Evolutionary conservation across 2,797 vertebrate genomes (phyloP), one percentile per base, ranked within the genome.

Genomic region (Spizella passerina): DNA sequence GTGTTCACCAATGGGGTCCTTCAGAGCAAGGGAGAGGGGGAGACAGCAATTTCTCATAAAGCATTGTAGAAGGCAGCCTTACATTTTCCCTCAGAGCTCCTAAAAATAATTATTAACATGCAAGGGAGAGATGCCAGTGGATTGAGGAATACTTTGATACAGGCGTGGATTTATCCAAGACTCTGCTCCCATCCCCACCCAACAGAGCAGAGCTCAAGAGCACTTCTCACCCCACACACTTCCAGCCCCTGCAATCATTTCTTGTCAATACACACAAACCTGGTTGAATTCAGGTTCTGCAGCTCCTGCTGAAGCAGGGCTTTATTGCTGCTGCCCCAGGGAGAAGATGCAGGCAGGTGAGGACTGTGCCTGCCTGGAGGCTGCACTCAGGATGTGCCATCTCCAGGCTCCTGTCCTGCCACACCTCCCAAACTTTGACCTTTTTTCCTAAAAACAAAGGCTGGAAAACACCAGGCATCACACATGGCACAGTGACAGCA

Each of bases 81-180:
- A 79, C 57, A 64, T 60, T 71, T 88, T 41, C 41, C 88, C 65
- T 93, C 65, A 73, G 53, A 96, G 80, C 88, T 92, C 70, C 96
- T 92, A 92, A 95, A 66, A 80, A 77, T 79, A 78, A 85, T 86
- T 86, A 94, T 85, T 92, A 93, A 84, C 49, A 61, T 77, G 84
- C 84, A 93, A 83, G 76, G 43, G 22, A 87, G 78, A 81, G 38
- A 83, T 10, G 61, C 60, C 75, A 73, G 47, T 50, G 85, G 75
- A 30, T 1, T 43, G 66, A 79, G 55, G 76, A 86, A 93, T n/a
- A 76, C 50, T 68, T 90, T n/a, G 76, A 86, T 60, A 72, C 7
- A 26, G 6, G 36, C 19, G 27, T 24, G 10, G 47, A 66, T 91
- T 69, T 68, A 55, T 57, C 59, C 82, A 41, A 63, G 73, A 66